These are phyloP conservation scores for Ancistrus triradiatus DNA, from an alignment of 2,113 vertebrate genomes.

Conservation along the genomic window DNA sequence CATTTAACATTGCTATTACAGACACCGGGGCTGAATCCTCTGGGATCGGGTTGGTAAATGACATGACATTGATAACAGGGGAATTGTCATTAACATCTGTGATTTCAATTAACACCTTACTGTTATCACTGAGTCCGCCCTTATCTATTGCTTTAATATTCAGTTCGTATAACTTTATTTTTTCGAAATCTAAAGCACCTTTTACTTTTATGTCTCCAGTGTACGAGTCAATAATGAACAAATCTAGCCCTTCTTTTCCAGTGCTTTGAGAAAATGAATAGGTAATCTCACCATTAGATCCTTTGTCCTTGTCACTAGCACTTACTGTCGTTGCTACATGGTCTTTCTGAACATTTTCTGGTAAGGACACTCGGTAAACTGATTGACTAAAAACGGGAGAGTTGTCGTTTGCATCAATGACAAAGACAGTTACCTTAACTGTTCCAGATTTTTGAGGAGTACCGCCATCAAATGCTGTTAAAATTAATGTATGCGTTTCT, in stretches of 20 bases:
- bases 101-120: constrained; percentile 74
- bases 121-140: constrained; percentile 62
- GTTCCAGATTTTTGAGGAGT: constrained; percentile 62
- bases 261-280: constrained; percentile 61
- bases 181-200: constrained; percentile 73
- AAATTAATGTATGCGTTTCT: constrained; percentile 54
- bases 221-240: constrained; percentile 59
- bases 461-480: constrained; percentile 69
- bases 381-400: constrained; percentile 62
- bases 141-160: constrained; percentile 73
- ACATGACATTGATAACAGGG: constrained; percentile 66
- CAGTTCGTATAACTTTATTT: constrained; percentile 62
- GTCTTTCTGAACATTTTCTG: constrained; percentile 57
- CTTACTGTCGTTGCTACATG: constrained; percentile 51
- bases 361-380: constrained; percentile 52
- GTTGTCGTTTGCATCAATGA: constrained; percentile 71
- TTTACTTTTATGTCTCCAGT: constrained; percentile 67
- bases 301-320: constrained; percentile 64
- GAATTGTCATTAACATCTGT: constrained; percentile 66
- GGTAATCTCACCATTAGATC: constrained; percentile 51
- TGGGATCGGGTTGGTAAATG: constrained; percentile 60
- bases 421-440: constrained; percentile 60
- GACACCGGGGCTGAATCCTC: constrained; percentile 59
- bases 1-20: constrained; percentile 67
- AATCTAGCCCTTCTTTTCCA: constrained; percentile 20